These are phyloP conservation scores for Pseudomyrmex sp. DNA, from an alignment of 1,140 invertebrate species.

Conservation along the genomic window DNA sequence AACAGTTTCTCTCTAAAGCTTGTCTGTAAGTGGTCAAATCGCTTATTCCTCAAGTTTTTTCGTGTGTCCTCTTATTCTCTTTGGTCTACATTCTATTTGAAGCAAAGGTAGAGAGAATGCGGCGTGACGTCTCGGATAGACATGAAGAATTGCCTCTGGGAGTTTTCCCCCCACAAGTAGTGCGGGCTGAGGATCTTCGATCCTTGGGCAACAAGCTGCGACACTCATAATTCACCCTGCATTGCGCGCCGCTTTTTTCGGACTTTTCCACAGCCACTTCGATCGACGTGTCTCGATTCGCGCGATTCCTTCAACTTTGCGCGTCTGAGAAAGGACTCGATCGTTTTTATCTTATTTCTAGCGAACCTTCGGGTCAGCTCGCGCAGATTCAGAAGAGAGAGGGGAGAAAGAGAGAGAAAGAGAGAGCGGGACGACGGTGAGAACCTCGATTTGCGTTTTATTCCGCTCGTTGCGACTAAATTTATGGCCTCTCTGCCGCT, in stretches of 20 bases:
- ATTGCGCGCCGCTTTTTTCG: conserved; percentile 55
- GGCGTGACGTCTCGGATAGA: conserved; percentile 28
- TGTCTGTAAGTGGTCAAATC: no score
- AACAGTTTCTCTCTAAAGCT: no score
- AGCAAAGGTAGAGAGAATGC: no score
- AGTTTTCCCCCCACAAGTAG: conserved; percentile 50
- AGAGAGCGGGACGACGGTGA: conserved; percentile 49
- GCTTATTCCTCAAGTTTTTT: no score
- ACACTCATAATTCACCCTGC: conserved; percentile 67
- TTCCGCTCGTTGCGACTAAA: conserved; percentile 64
- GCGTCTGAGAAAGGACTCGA: conserved; percentile 24
- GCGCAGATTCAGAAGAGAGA: conserved; percentile 34
- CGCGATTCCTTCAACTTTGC: conserved; percentile 44
- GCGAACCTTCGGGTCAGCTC: conserved; percentile 28
- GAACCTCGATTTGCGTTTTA: conserved; percentile 73
- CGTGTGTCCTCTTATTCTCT: no score
- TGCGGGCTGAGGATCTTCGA: conserved; percentile 23
- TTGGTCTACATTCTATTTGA: no score
- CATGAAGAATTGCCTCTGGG: conserved; percentile 58
- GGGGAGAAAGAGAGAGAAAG: not conserved
- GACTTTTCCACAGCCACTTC: conserved; percentile 65
- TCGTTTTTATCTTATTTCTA: conserved; percentile 46
- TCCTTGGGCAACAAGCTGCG: conserved; percentile 21
- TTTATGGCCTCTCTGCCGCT: conserved; percentile 63
- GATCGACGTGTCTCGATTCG: conserved; percentile 17